Percentiles rank a stretch among this genome's conserved stretches.
Evolutionary conservation across 2,888 invertebrate genomes (phyloP).

Genomic region (Cosmia pyralina): DNA sequence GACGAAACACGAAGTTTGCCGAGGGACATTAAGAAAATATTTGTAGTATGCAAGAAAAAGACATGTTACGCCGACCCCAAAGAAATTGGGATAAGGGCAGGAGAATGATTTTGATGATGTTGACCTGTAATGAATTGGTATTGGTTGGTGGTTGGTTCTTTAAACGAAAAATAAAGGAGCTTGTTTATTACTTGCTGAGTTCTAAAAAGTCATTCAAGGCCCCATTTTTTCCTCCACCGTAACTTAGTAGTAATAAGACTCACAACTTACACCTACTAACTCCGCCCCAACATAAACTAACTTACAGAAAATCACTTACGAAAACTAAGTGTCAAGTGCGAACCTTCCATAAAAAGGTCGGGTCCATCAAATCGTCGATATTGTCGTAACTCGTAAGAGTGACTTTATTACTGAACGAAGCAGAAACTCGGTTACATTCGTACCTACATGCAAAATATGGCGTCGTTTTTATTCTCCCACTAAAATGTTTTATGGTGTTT

Average conservation of each 20-base stretch:
- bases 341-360: constrained; percentile 56
- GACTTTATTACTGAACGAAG: constrained; percentile 57
- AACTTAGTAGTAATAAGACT: constrained; percentile 14
- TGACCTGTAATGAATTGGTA: too few species aligned
- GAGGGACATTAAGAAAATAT: too few species aligned
- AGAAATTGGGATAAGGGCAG: too few species aligned
- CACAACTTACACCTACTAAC: constrained; percentile 30
- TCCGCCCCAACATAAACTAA: constrained; percentile 35
- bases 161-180: too few species aligned
- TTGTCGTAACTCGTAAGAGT: constrained; percentile 54
- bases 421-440: constrained; percentile 26
- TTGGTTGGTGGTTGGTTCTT: too few species aligned
- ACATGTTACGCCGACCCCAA: too few species aligned
- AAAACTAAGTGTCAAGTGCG: constrained; percentile 58
- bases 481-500: constrained; percentile 59
- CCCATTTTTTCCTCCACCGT: background rate
- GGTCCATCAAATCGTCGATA: constrained; percentile 45
- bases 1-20: too few species aligned
- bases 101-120: too few species aligned
- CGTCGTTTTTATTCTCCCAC: constrained; percentile 49
- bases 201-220: background rate
- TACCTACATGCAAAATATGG: constrained; percentile 66
- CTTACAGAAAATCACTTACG: constrained; percentile 57
- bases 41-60: too few species aligned
- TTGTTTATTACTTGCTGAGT: background rate